Base-by-base conservation (phyloP, 2,113 vertebrate species). In the Myrmophylax atrothorax region DNA sequence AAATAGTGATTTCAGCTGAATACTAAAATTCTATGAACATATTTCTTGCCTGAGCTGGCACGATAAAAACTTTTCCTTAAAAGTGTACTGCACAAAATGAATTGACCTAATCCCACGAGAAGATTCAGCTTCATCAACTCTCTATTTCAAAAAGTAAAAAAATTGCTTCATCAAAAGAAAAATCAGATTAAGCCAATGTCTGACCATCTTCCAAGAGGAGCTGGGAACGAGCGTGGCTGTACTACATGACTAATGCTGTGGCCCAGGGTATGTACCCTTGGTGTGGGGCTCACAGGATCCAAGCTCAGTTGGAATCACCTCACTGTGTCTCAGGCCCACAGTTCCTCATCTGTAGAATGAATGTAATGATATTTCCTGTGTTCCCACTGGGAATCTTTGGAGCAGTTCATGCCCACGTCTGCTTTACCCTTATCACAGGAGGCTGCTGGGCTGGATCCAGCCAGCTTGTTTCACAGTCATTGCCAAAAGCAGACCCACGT, bases 21-120 rank as follows among this genome's bases (percentile, higher is more conserved):
- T 69, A 50, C 33, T 79, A 53, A 69, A 93, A 90, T 74, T 90
- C 67, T 59, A 67, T 35, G 69, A 80, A 40, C 25, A 3, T 53
- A 93, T 80, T 86, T 91, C 88, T 93, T 94, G 82, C 83, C 90
- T 70, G 67, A 93, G 59, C 74, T 80, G 55, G 68, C 92, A 90
- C 0, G 3, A 88, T 80, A 88, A 85, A 92, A 95, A 49, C n/a
- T 80, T 95, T 83, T 85, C 59, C 82, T 80, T 52, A 86, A 68
- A 94, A 94, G 49, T 37, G 25, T 46, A 53, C 55, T 74, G 78
- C 8, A 19, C 44, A 66, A 83, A 90, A 88, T 66, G 35, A 86
- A 86, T 62, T 69, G 75, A 80, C 67, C 79, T 47, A 90, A 76
- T 93, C 82, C 75, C 82, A 56, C 3, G 33, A 90, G 84, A 52